A percentile compares a stretch with the other conserved stretches of the same genome.
Evolutionary conservation across 2,113 vertebrate genomes (phyloP).

Genomic region (Hucho hucho): DNA sequence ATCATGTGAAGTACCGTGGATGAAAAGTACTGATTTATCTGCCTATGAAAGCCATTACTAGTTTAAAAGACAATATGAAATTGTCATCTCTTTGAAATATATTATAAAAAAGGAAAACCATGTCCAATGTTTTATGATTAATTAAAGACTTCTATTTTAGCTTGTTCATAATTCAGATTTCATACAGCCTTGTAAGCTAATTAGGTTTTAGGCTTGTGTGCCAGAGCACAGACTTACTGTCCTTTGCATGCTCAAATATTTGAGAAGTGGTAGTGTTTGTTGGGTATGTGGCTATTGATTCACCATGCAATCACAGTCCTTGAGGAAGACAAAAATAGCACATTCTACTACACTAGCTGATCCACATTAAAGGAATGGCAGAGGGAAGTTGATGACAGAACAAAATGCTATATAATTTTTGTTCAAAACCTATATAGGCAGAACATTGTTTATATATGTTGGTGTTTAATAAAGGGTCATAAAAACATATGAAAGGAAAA

Average conservation of each 20-base stretch:
- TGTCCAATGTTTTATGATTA: not conserved
- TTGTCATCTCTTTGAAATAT: slow-evolving; percentile 18
- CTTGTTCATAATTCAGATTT: slow-evolving; percentile 55
- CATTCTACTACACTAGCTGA: slow-evolving; percentile 32
- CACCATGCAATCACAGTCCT: slow-evolving; percentile 62
- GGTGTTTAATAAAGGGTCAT: not conserved
- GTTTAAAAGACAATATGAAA: too few species aligned
- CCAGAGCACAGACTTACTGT: slow-evolving; percentile 53
- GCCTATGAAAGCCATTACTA: too few species aligned
- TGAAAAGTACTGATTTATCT: not conserved
- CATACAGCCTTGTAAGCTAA: slow-evolving; percentile 63
- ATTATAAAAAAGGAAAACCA: not conserved
- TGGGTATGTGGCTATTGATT: slow-evolving; percentile 68
- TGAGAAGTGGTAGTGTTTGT: slow-evolving; percentile 65
- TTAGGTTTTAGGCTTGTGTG: slow-evolving; percentile 61
- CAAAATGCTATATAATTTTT: not conserved
- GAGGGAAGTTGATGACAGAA: slow-evolving; percentile 39
- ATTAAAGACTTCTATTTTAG: not conserved
- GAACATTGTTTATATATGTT: too few species aligned
- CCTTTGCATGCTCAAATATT: slow-evolving; percentile 68
- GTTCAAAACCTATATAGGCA: slow-evolving; percentile 12
- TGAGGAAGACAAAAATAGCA: slow-evolving; percentile 50
- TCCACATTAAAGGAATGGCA: slow-evolving; percentile 44
- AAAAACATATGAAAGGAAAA: not conserved
- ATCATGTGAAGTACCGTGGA: slow-evolving; percentile 51